These are phyloP conservation scores for Oncopodura yosiiana DNA, from an alignment of 1,140 invertebrate species.

Conservation along the genomic window DNA sequence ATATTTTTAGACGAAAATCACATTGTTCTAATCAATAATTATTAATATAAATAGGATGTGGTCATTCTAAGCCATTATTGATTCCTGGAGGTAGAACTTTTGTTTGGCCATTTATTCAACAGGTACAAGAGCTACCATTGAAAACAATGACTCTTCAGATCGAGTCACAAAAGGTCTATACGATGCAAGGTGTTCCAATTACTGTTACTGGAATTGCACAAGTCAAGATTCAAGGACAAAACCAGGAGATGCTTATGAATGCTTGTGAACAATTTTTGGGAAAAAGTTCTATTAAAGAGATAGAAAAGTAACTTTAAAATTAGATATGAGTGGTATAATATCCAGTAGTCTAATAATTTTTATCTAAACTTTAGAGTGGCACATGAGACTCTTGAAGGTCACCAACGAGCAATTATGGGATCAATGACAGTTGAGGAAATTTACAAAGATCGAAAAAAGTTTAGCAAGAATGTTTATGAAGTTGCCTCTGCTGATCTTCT, in stretches of 20 bases:
- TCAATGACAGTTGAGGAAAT: conserved; percentile 98
- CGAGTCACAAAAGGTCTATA: conserved; percentile 81
- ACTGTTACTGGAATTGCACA: conserved; percentile 95
- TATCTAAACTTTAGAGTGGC: conserved; percentile 91
- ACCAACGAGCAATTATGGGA: conserved; percentile 95
- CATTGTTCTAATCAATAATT: conserved; percentile 1
- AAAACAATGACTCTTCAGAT: conserved; percentile 93
- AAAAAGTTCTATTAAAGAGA: conserved; percentile 51
- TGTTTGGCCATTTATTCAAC: conserved; percentile 90
- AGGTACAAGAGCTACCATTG: conserved; percentile 88
- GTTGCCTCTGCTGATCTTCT: conserved; percentile 87
- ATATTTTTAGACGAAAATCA: conserved; percentile 2
- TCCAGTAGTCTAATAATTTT: no score
- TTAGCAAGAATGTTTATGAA: conserved; percentile 92
- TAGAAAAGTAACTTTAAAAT: no score
- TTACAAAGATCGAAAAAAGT: conserved; percentile 96
- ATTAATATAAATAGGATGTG: conserved; percentile 59
- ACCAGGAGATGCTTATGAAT: conserved; percentile 88
- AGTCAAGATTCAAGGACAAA: conserved; percentile 95
- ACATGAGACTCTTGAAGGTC: conserved; percentile 88
- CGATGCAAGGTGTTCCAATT: conserved; percentile 89
- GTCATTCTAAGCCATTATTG: conserved; percentile 76
- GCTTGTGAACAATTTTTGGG: conserved; percentile 95
- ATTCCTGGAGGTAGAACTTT: conserved; percentile 92
- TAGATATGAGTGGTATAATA: no score